Evolutionary conservation across 2,113 vertebrate genomes (phyloP), one percentile per base, ranked within the genome.

Genomic region (Narcine bancroftii): DNA sequence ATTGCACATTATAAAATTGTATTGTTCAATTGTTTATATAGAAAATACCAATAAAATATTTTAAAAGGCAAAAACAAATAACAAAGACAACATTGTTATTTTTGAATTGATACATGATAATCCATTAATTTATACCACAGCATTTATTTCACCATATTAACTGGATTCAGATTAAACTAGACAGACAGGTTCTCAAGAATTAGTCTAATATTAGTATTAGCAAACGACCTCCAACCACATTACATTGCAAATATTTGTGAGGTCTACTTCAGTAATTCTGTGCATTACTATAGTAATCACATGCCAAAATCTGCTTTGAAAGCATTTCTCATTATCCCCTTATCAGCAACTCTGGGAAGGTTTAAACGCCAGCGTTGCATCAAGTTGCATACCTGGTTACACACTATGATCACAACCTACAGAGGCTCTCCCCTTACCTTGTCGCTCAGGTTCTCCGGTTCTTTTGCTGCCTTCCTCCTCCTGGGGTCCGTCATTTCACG

Each of bases 391-490:
- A 87, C 53, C 53, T 87, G 81, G 81, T n/a, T 21, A 17, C 81
- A 87, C 5, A 36, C 81, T 33, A 26, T 7, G 53, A 50, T 83
- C 10, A 26, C 50, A 36, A 9, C 7, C 13, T 60, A 36, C 50
- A 17, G 11, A 15, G 9, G n/a, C 39, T 60, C 56, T 33, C 33
- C 36, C 83, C 11, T 73, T 81, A 77, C 92, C 76, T 81, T 92
- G 50, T 81, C 92, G 53, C 72, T 92, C 13, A 42, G 50, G 72
- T 81, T 92, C 66, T 92, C 92, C 0, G 50, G 72, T 72, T 77
- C 92, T 50, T 81, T 92, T 50, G 50, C 92, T 77, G 72, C 29
- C 39, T 75, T 65, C 29, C 92, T 92, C 69, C 69, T 63, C 76
- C 72, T 81, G 24, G n/a, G 50, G 6, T 81, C 76, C 39, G 53